Conservation (phyloP, 2,888 invertebrate species). For the Pyralis farinalis region DNA sequence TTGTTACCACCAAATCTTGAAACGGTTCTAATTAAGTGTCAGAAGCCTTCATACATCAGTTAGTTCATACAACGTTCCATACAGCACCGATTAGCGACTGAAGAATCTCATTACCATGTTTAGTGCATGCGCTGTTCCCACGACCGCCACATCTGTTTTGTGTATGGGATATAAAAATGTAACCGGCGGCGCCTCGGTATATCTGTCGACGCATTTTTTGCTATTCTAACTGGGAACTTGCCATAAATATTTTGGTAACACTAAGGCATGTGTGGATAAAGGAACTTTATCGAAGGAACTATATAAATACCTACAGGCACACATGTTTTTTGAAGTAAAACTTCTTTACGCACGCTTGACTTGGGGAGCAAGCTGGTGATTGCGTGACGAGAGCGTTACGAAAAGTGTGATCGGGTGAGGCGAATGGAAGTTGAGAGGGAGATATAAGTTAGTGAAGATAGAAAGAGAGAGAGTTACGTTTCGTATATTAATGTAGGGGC, state of each 20-base stretch:
- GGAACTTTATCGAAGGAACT: too few relatives aligned
- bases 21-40: constrained; percentile 24
- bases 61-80: constrained; percentile 27
- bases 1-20: constrained; percentile 4
- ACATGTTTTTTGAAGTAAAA: too few relatives aligned
- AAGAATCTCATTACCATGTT: constrained; percentile 59
- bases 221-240: constrained; percentile 13
- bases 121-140: constrained; percentile 49
- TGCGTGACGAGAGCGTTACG: too few relatives aligned
- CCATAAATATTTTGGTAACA: constrained; percentile 17
- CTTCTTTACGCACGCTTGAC: too few relatives aligned
- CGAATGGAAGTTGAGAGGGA: too few relatives aligned
- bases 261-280: not conserved
- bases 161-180: constrained; percentile 48
- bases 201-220: constrained; percentile 52
- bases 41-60: constrained; percentile 23
- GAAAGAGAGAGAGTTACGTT: too few relatives aligned
- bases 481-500: too few relatives aligned
- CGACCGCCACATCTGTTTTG: constrained; percentile 63
- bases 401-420: too few relatives aligned
- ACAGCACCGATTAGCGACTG: constrained; percentile 58
- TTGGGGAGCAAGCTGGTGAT: too few relatives aligned
- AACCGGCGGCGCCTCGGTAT: constrained; percentile 41
- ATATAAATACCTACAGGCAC: too few relatives aligned
- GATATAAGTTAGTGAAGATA: too few relatives aligned